Evolutionary conservation across 2,888 invertebrate species (phyloP), one percentile per base, ranked within the genome.

Genomic region (Mimas tiliae): DNA sequence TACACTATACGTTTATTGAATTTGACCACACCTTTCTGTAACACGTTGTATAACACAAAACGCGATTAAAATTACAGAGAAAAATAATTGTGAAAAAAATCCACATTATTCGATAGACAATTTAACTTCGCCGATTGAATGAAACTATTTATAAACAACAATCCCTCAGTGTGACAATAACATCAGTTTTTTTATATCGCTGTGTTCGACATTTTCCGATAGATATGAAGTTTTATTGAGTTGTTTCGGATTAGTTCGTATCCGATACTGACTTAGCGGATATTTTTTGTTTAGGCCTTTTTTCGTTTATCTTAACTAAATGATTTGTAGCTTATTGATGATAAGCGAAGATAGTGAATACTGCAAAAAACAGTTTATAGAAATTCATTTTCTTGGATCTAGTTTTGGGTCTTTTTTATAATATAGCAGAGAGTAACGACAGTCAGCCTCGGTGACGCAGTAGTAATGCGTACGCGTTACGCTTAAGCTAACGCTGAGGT

Each of bases 151-250:
- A 21, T 19, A 42, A 58, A 58, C 58, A 58, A 58, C 58, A 33
- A 64, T 53, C 21, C 38, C 34, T 51, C 42, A 58, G 45, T 2
- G 64, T 62, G 51, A 52, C 67, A 34, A 45, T 19, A 11, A 62
- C 27, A 45, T 53, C 8, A 19, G 58, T 64, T 58, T 67, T 51
- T 67, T 50, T 55, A 50, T 65, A 64, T 38, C 48, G 47, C 50
- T 50, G 9, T 58, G 21, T 67, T 62, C 64, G 64, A 62, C 47
- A 19, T 62, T 51, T 64, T 62, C 34, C 58, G 64, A 67, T 67
- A 64, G 62, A 64, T 67, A 67, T 67, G 64, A 65, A 67, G 62
- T 64, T 64, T 67, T 67, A 58, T 67, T 51, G 33, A 64, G 67
- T 52, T 64, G 12, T 33, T 42, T 58, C 12, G 19, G 58, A 58